Conservation (phyloP, 2,797 vertebrate species). For the Alauda arvensis region DNA sequence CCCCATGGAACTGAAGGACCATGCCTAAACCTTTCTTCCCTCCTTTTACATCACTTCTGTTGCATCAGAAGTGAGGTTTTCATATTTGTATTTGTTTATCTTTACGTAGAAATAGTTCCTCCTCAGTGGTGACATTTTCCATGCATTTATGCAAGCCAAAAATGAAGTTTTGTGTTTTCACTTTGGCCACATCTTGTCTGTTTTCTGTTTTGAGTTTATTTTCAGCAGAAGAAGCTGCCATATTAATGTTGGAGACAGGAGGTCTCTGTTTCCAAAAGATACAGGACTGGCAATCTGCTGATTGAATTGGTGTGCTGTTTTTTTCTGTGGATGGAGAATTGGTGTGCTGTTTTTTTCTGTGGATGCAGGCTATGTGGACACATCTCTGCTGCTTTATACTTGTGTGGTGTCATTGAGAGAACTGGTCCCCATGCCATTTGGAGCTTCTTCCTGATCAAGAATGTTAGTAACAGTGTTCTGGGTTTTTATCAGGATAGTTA, state of each 20-base stretch:
- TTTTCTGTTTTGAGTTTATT: slow-evolving; percentile 17
- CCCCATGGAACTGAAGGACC: neutral
- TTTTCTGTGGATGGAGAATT: neutral
- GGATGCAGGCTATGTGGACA: neutral
- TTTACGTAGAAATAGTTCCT: neutral
- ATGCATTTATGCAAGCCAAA: neutral
- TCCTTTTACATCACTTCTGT: neutral
- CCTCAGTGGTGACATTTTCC: slow-evolving; percentile 1
- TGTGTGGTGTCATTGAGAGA: neutral
- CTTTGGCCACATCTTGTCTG: neutral
- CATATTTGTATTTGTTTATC: neutral
- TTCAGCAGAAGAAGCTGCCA: neutral
- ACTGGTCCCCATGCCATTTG: neutral
- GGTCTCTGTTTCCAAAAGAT: neutral
- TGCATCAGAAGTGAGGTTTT: neutral
- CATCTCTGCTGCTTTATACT: fast-evolving
- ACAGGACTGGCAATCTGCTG: neutral
- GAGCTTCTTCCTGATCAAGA: neutral
- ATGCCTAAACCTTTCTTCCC: neutral
- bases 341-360: neutral
- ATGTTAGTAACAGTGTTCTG: neutral
- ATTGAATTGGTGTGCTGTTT: neutral
- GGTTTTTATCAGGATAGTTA: neutral
- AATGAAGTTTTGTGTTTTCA: neutral
- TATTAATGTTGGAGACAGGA: neutral